Evolutionary conservation across 2,113 vertebrate genomes (phyloP).

Genomic region (Malurus elegans): DNA sequence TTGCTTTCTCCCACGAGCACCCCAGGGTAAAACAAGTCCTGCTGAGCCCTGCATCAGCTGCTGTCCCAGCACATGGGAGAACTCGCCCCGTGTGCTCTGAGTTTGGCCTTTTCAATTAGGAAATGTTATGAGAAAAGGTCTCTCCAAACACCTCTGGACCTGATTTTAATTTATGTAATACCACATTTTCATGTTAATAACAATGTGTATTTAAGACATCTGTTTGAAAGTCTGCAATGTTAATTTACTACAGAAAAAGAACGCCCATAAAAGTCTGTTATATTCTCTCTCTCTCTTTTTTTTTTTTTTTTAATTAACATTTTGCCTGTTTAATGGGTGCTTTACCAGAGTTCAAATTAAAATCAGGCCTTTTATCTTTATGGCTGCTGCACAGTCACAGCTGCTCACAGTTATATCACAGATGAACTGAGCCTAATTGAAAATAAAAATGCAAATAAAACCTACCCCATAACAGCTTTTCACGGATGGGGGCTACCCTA

Average conservation of each 20-base stretch:
- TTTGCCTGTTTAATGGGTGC: slow-evolving; percentile 78
- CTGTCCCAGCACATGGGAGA: slow-evolving; percentile 28
- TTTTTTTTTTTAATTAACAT: slow-evolving; percentile 80
- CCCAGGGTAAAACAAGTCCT: not conserved
- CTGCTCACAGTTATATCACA: slow-evolving; percentile 78
- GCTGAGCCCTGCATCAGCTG: slow-evolving; percentile 22
- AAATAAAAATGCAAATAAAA: slow-evolving; percentile 83
- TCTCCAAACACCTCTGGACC: slow-evolving; percentile 69
- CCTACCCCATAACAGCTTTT: slow-evolving; percentile 64
- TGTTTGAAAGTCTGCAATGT: slow-evolving; percentile 81
- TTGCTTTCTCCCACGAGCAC: not conserved
- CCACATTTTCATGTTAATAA: slow-evolving; percentile 82
- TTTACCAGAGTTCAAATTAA: slow-evolving; percentile 82
- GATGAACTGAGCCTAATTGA: slow-evolving; percentile 80
- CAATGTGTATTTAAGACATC: slow-evolving; percentile 79
- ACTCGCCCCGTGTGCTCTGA: slow-evolving; percentile 2
- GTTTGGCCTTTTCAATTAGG: slow-evolving; percentile 68
- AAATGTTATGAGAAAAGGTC: slow-evolving; percentile 68
- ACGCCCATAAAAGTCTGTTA: slow-evolving; percentile 73
- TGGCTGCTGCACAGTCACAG: slow-evolving; percentile 67
- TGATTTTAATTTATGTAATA: slow-evolving; percentile 82
- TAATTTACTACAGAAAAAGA: slow-evolving; percentile 76
- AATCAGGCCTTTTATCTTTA: slow-evolving; percentile 83
- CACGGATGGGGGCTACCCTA: slow-evolving; percentile 6
- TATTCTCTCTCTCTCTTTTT: slow-evolving; percentile 43